Evolutionary conservation across 2,888 invertebrate species (phyloP), one percentile per base, ranked within the genome.

Genomic region (Chloroclysta siterata): DNA sequence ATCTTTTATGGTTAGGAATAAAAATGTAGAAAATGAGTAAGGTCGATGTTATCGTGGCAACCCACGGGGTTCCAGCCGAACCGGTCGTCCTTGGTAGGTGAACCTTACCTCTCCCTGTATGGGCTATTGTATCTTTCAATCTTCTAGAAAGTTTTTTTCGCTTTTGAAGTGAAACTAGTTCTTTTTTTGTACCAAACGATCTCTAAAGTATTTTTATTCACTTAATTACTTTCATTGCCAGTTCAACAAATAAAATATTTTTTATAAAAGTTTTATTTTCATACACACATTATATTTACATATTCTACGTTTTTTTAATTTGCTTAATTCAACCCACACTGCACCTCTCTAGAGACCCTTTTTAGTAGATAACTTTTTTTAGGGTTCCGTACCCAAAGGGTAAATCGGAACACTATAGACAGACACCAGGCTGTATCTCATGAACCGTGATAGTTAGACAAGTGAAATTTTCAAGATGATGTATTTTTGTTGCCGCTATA

Each of bases 11-110:
- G 58, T 10, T 53, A 61, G 62, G 53, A 59, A 60, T 68, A 64
- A 71, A 70, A 69, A 69, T 53, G 60, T 70, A 63, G 68, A 69
- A 71, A 71, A 41, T 66, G 57, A 69, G 58, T 66, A 64, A 66
- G 68, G 63, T 57, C 55, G 72, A 72, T 73, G 52, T 65, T 72
- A 72, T 74, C 71, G 60, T 47, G 50, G 62, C 69, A 61, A 68
- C 65, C 69, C 66, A 73, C 73, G 61, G 73, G 70, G 68, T 60
- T 61, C 57, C 53, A 61, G 52, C 44, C 59, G 62, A 53, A 74
- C 72, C 69, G 68, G 74, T 58, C 60, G 68, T 62, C 74, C 74
- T 74, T 73, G 73, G 61, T 48, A 60, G 33, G 53, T 67, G 57
- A 61, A 64, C 69, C 63, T 48, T 55, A 62, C 54, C 5, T 28